Evolutionary conservation across 1,140 invertebrate genomes (phyloP).

Genomic region (Euglossa dilemma): DNA sequence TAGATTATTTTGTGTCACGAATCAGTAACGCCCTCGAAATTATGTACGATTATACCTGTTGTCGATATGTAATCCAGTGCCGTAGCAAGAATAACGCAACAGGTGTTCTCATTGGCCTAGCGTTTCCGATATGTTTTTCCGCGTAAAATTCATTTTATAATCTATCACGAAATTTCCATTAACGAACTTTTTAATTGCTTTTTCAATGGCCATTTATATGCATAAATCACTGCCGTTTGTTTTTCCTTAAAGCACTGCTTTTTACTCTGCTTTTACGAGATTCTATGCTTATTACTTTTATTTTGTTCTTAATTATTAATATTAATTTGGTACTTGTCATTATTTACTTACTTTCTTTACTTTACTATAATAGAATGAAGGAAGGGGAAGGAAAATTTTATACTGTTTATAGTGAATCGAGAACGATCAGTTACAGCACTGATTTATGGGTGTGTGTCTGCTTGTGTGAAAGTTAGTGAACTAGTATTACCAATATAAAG

Average conservation of each 20-base stretch:
- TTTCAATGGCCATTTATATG: neutral
- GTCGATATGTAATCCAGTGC: conserved; percentile 2
- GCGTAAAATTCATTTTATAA: neutral
- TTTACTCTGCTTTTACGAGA: too few species aligned
- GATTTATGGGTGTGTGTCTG: too few species aligned
- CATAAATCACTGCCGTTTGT: neutral
- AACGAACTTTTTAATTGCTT: neutral
- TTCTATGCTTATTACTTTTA: too few species aligned
- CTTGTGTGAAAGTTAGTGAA: too few species aligned
- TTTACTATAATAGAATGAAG: too few species aligned
- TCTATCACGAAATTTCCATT: neutral
- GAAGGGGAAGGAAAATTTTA: too few species aligned
- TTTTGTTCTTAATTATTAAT: too few species aligned
- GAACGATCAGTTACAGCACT: too few species aligned
- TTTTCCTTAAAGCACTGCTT: neutral
- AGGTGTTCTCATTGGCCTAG: conserved; percentile 15
- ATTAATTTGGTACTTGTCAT: too few species aligned
- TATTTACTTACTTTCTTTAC: neutral
- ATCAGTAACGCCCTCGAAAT: neutral
- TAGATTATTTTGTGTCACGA: neutral
- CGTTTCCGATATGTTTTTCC: neutral
- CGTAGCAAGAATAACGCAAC: conserved; percentile 26
- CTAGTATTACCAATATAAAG: too few species aligned
- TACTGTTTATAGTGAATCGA: too few species aligned
- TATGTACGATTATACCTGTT: neutral